Evolutionary conservation across 2,113 vertebrate species (phyloP).

Genomic region (Myotis davidii): DNA sequence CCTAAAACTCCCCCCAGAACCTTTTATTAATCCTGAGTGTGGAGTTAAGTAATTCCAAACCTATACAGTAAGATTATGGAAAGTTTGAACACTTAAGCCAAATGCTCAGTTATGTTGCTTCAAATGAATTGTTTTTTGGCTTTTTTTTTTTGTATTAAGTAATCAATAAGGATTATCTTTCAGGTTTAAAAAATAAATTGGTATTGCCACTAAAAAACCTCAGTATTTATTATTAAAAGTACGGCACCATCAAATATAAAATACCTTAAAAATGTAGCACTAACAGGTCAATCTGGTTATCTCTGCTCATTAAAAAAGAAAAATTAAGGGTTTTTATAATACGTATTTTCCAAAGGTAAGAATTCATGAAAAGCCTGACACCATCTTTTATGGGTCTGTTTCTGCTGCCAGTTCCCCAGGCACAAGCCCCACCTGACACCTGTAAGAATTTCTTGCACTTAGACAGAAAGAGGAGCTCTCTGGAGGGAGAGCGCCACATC

Average conservation of each 20-base stretch:
- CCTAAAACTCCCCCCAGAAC: constrained; percentile 62
- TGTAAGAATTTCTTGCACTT: neutral
- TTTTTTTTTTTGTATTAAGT: constrained; percentile 69
- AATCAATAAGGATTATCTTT: constrained; percentile 70
- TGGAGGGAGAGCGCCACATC: neutral
- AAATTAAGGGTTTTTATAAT: constrained; percentile 66
- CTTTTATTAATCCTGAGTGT: constrained; percentile 39
- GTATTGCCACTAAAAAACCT: constrained; percentile 81
- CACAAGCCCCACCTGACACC: neutral
- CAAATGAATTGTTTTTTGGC: constrained; percentile 62
- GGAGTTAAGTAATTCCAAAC: constrained; percentile 22
- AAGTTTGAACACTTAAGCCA: constrained; percentile 43
- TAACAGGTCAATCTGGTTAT: constrained; percentile 60
- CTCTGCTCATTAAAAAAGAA: constrained; percentile 72
- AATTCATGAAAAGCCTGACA: constrained; percentile 62
- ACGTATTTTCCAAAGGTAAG: constrained; percentile 72
- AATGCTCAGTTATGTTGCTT: constrained; percentile 58
- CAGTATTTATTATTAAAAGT: constrained; percentile 75
- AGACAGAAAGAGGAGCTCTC: constrained; percentile 33
- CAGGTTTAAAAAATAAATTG: constrained; percentile 80
- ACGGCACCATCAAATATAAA: constrained; percentile 81
- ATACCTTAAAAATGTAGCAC: constrained; percentile 73
- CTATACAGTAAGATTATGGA: constrained; percentile 29
- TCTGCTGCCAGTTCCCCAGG: neutral
- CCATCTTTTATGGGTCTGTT: constrained; percentile 58